Base-by-base conservation (phyloP, 2,797 vertebrate species). In the Melanotaenia maccullochi region DNA sequence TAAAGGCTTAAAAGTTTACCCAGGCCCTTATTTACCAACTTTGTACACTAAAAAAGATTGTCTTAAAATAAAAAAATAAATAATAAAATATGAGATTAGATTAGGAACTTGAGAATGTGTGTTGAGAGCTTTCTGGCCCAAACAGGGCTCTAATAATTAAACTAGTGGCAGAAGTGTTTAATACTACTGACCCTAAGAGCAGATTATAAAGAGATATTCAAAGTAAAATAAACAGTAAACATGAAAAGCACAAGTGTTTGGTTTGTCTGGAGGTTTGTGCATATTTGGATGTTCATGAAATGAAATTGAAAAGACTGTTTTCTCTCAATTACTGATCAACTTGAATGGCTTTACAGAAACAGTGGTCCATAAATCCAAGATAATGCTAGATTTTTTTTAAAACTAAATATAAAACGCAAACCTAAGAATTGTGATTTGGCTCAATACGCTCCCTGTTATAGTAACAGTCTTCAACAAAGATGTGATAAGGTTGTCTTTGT, bases 1-100 rank as follows among this genome's bases (percentile, higher is more conserved):
- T 16, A 9, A 52, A 52, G 9, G 35, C 9, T 2, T 32, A 44
- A 56, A 30, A 42, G 24, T 28, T 60, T 44, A n/a, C 28, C 52
- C 16, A 4, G 32, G 62, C 72, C 73, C 63, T 82, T 62, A 71
- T 68, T 83, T 77, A 78, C 83, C 67, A 82, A 75, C 28, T 65
- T 18, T 56, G 7, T 75, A 11, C 47, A 54, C 16, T 42, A 38
- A 51, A 28, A 24, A 32, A 47, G 38, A 42, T 42, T 2, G 18
- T 20, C 5, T n/a, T 5, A 25, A 25, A 25, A 25, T 32, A 0
- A 25, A n/a, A 25, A 28, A 40, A 44, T 4, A 60, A 49, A 51
- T n/a, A 32, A 59, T n/a, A 25, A 28, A 14, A 6, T 24, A 1
- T 69, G 58, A 18, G 0, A 22, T 62, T 9, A 9, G 25, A 54